phyloP scores from a whole-genome alignment of 2,797 vertebrate species.

The Picus viridis region DNA sequence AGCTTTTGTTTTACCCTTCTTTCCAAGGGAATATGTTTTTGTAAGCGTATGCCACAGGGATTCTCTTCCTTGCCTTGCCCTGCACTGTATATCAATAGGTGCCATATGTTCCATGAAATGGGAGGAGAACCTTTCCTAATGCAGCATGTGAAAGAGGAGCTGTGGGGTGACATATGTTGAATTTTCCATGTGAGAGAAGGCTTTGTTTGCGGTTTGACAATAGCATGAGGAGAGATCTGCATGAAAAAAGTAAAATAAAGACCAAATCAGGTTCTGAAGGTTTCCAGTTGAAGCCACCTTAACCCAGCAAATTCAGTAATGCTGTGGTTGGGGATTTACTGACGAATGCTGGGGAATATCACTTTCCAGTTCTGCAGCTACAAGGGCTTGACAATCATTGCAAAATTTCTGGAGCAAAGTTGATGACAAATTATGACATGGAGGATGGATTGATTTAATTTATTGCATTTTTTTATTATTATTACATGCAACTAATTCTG shows the following conservation, averaged over 20 bases:
- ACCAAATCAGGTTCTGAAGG: background rate
- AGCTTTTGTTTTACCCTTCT: background rate
- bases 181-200: background rate
- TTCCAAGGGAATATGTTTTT: background rate
- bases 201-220: background rate
- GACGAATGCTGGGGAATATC: background rate
- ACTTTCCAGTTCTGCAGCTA: background rate
- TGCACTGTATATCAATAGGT: background rate
- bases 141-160: background rate
- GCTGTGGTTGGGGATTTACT: background rate
- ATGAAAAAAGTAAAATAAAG: background rate
- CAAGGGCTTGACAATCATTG: background rate
- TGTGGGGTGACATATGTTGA: background rate
- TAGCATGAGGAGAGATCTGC: background rate
- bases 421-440: background rate
- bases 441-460: background rate
- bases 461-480: background rate
- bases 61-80: background rate
- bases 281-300: background rate
- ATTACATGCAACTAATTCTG: background rate
- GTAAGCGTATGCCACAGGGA: background rate
- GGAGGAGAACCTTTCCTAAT: background rate
- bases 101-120: background rate
- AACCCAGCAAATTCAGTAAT: background rate
- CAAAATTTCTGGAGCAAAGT: background rate